phyloP scores from a whole-genome alignment of 1,140 invertebrate genomes.

The Coboldia fuscipes region DNA sequence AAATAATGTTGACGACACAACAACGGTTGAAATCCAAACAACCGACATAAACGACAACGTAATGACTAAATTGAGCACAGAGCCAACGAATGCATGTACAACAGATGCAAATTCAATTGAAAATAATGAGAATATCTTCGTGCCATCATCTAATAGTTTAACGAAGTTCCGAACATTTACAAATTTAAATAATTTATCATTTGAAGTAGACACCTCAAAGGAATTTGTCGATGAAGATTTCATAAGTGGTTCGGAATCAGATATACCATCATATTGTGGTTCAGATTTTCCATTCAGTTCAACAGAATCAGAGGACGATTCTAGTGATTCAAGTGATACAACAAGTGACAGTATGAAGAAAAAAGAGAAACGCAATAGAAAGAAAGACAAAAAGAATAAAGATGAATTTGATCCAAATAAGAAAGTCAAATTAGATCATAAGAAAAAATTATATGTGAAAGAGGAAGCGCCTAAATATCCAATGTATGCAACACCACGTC shows the following conservation, averaged over 20 bases:
- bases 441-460: conserved; percentile 23
- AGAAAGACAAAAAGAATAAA: conserved; percentile 9
- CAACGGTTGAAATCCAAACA: background rate
- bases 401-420: conserved; percentile 13
- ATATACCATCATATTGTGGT: no score
- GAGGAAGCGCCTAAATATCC: conserved; percentile 26
- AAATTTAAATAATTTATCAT: conserved; percentile 2
- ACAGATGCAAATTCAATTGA: background rate
- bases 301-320: no score
- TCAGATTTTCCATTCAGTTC: no score
- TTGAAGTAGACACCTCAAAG: background rate
- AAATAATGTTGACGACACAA: background rate
- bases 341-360: background rate
- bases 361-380: conserved; percentile 9
- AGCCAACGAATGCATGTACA: background rate
- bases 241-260: background rate
- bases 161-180: background rate
- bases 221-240: background rate
- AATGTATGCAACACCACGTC: conserved; percentile 30
- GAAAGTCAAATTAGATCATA: conserved; percentile 16
- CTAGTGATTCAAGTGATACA: background rate
- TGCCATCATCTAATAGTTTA: background rate
- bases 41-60: no score
- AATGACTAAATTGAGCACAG: background rate
- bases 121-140: background rate